These are phyloP conservation scores for Carcinoscorpius rotundicauda DNA, from an alignment of 1,140 invertebrate genomes.

Conservation along the genomic window DNA sequence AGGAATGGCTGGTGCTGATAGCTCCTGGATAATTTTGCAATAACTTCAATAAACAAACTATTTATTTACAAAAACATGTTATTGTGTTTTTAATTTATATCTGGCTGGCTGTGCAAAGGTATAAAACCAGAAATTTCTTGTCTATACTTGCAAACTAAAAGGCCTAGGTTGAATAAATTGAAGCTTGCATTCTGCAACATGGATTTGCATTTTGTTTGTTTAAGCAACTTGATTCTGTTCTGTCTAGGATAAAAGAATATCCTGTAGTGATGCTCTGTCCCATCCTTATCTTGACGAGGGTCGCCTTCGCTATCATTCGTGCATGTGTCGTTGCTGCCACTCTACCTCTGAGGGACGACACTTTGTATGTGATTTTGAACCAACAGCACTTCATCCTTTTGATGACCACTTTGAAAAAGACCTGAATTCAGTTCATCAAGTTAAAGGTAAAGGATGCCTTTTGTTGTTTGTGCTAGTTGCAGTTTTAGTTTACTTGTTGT, in stretches of 20 bases:
- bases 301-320: conserved; percentile 93
- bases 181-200: no score
- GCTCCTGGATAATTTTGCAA: no score
- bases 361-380: conserved; percentile 88
- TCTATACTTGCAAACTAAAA: no score
- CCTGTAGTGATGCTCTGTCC: conserved; percentile 80
- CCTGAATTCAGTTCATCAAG: conserved; percentile 78
- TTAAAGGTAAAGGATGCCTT: conserved; percentile 58
- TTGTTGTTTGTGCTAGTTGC: background rate
- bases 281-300: conserved; percentile 97
- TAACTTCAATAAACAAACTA: no score
- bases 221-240: conserved; percentile 7
- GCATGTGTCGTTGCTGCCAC: conserved; percentile 95
- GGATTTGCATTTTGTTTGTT: background rate
- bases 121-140: no score
- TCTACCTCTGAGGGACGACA: conserved; percentile 56
- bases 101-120: no score
- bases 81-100: no score
- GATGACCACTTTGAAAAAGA: conserved; percentile 77
- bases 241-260: conserved; percentile 77
- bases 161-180: no score
- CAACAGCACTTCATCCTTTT: conserved; percentile 71
- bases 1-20: no score
- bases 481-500: background rate
- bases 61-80: no score